Percentiles rank a stretch among this genome's conserved stretches.
Evolutionary conservation across 2,113 vertebrate species (phyloP).

Genomic region (Irena cyanogastra): DNA sequence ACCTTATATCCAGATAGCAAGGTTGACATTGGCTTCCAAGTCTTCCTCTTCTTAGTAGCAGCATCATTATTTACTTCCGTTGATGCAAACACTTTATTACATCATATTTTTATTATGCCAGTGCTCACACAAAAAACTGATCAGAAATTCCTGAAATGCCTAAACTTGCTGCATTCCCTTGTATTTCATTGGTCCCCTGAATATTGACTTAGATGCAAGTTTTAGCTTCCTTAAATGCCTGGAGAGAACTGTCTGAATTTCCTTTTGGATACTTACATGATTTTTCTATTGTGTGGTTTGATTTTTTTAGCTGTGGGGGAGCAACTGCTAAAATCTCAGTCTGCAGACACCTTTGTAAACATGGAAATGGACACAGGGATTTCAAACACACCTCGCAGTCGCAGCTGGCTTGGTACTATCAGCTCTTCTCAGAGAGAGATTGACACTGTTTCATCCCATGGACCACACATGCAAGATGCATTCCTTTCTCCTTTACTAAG

Average conservation of each 20-base stretch:
- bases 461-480: conserved; percentile 90
- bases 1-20: neutral
- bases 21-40: neutral
- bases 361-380: conserved; percentile 81
- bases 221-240: neutral
- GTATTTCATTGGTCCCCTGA: neutral
- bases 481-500: conserved; percentile 91
- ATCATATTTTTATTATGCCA: neutral
- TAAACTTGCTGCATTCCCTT: neutral
- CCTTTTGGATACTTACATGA: neutral
- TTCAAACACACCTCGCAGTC: conserved; percentile 73
- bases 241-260: neutral
- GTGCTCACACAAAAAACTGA: neutral
- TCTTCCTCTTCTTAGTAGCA: neutral
- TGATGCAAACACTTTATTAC: neutral
- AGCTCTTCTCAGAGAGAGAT: conserved; percentile 78
- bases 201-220: neutral
- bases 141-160: neutral
- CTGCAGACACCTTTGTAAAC: conserved; percentile 85
- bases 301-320: conserved; percentile 76
- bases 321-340: conserved; percentile 87
- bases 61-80: neutral
- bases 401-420: conserved; percentile 85
- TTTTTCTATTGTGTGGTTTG: neutral
- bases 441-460: conserved; percentile 83